Conservation (phyloP, 1,140 invertebrate genomes). For the Aphidius gifuensis region DNA sequence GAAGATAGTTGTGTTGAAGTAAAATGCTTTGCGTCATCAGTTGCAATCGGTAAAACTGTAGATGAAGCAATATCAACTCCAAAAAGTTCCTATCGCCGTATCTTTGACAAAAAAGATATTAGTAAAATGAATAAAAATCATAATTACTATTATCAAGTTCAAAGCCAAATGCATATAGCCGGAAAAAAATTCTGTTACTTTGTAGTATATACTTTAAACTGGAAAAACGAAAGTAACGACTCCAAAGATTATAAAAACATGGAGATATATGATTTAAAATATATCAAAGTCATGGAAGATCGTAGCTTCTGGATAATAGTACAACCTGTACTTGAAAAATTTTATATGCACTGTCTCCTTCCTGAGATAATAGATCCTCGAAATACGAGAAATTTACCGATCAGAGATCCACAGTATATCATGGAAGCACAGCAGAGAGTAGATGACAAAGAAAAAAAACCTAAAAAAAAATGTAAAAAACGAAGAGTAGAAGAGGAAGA, state of each 20-base stretch:
- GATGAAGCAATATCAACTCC: constrained; percentile 3
- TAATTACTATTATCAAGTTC: constrained; percentile 37
- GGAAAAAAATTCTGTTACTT: constrained; percentile 29
- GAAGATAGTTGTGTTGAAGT: constrained; percentile 22
- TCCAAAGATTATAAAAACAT: no score
- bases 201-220: constrained; percentile 25
- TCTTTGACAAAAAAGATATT: constrained; percentile 21
- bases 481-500: no score
- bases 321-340: constrained; percentile 29
- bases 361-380: constrained; percentile 42
- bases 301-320: constrained; percentile 24
- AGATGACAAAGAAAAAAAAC: no score
- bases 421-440: constrained; percentile 18
- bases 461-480: no score
- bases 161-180: constrained; percentile 34
- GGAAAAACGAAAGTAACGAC: no score
- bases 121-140: constrained; percentile 29
- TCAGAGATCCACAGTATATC: constrained; percentile 33
- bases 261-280: constrained; percentile 12
- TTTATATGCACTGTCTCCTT: constrained; percentile 38
- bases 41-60: neutral
- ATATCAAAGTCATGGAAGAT: constrained; percentile 17
- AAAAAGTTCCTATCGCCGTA: constrained; percentile 13
- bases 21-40: constrained; percentile 15
- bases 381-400: constrained; percentile 30